A percentile compares a stretch with the other conserved stretches of the same genome.
These are phyloP conservation scores for Sus cebifrons DNA, from an alignment of 2,797 vertebrate genomes.

Conservation along the genomic window DNA sequence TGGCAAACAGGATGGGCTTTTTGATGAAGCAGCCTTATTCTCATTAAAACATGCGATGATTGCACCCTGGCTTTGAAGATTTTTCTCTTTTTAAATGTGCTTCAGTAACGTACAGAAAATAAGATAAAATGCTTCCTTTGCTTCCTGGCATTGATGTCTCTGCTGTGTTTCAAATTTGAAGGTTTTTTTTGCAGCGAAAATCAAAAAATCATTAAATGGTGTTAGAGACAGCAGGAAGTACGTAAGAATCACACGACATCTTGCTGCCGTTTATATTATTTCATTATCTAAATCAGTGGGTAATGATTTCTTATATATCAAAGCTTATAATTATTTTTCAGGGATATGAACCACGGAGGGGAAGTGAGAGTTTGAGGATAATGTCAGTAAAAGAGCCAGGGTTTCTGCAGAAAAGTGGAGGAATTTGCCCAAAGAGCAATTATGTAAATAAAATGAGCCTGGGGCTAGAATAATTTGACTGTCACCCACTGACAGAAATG, in stretches of 20 bases:
- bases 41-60: constrained; percentile 23
- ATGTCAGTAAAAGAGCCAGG: constrained; percentile 62
- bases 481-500: constrained; percentile 78
- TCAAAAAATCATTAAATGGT: constrained; percentile 76
- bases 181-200: constrained; percentile 70
- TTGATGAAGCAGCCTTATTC: background rate
- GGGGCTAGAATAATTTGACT: constrained; percentile 79
- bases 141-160: constrained; percentile 68
- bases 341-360: constrained; percentile 63
- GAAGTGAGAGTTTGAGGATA: constrained; percentile 43
- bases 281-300: constrained; percentile 84
- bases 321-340: constrained; percentile 86
- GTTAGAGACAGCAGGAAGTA: constrained; percentile 67
- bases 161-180: constrained; percentile 69
- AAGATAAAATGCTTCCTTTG: constrained; percentile 69
- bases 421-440: constrained; percentile 83
- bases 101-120: constrained; percentile 68
- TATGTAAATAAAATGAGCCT: constrained; percentile 82
- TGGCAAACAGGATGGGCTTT: background rate
- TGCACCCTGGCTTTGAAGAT: constrained; percentile 73
- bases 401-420: constrained; percentile 75
- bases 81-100: constrained; percentile 68
- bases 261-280: constrained; percentile 72
- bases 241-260: constrained; percentile 68
- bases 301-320: constrained; percentile 83